Evolutionary conservation across 2,888 invertebrate genomes (phyloP), one percentile per base, ranked within the genome.

Genomic region (Actias luna): DNA sequence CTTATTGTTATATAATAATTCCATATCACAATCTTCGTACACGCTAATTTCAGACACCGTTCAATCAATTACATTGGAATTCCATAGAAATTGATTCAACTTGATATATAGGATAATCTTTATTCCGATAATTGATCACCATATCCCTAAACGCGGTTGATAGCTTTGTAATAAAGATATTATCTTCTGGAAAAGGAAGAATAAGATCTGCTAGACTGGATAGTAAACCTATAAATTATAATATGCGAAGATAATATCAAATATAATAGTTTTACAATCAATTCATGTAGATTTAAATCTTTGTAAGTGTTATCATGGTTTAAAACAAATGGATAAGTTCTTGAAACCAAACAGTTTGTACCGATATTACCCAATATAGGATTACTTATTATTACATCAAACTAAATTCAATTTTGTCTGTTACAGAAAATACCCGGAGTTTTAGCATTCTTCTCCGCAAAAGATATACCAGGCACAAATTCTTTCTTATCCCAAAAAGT

Each of bases 391-490:
- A 39, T n/a, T n/a, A n/a, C n/a, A n/a, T n/a, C n/a, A 39, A 39
- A 39, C 0, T 39, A 16, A 7, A 39, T n/a, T 18, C 7, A 8
- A 18, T 18, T 42, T 42, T 42, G 0, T 18, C 18, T 42, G n/a
- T 42, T 42, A 18, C 8, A 96, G 96, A 93, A 89, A 79, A 78
- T 94, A 62, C 91, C 94, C 3, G 96, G 96, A 0, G 95, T 96
- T 0, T 80, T 95, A 18, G 93, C 94, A 5, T 96, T 95, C 71
- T 93, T 94, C 67, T 89, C 93, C 14, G 94, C 94, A 18, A 93
- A 94, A 76, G 95, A 96, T 72, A 94, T 96, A 63, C 96, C 96
- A 0, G 96, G 96, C 0, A 80, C 79, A 55, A 96, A 96, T 80
- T 83, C 84, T 42, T 94, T 93, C 70, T 79, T 92, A 16, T 82